Conservation (phyloP, 2,113 vertebrate species). For the Oreotragus oreotragus region DNA sequence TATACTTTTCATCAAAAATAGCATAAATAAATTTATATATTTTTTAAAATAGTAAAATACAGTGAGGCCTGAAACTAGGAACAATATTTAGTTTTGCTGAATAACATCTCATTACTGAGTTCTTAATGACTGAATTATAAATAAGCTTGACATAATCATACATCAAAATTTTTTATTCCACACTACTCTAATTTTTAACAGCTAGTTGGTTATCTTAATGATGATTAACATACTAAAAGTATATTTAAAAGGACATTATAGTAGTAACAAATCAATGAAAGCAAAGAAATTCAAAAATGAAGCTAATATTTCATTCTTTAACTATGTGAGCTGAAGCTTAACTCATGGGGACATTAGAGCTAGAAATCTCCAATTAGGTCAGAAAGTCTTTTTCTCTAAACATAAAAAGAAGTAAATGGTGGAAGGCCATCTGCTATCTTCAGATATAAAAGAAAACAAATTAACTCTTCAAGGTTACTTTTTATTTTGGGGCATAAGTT, state of each 20-base stretch:
- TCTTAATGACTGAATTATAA: background rate
- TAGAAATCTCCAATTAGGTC: constrained; percentile 15
- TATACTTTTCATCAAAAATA: background rate
- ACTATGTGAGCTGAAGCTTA: background rate
- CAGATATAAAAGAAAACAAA: background rate
- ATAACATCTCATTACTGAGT: background rate
- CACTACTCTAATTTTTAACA: constrained; percentile 6
- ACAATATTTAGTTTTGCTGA: background rate
- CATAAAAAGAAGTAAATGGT: constrained; percentile 7
- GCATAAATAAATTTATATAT: background rate
- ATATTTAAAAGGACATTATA: background rate
- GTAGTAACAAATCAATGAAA: constrained; percentile 27
- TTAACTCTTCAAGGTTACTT: constrained; percentile 18
- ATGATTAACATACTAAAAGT: constrained; percentile 41
- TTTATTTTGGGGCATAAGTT: too few species aligned
- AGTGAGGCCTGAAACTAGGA: background rate
- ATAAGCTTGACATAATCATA: constrained; percentile 2
- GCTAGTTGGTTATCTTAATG: background rate
- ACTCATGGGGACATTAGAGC: background rate
- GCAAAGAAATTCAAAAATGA: constrained; percentile 37
- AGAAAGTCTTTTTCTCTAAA: constrained; percentile 7
- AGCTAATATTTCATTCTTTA: constrained; percentile 30
- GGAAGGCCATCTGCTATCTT: background rate
- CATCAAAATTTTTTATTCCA: constrained; percentile 30
- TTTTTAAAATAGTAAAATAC: background rate